Conservation (phyloP, 2,797 vertebrate genomes). For the Chromis chromis region DNA sequence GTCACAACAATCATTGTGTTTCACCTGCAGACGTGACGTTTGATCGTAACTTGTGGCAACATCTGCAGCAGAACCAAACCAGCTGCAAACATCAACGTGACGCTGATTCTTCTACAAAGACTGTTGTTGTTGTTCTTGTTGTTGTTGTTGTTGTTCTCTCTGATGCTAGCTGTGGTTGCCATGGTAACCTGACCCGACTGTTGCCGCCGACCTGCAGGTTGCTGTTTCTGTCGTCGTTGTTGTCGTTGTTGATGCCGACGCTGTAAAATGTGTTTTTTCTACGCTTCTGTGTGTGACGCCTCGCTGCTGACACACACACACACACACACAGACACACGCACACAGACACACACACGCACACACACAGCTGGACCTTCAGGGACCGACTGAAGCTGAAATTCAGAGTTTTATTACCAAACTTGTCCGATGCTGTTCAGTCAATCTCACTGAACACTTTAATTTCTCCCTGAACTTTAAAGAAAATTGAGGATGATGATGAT, state of each 20-base stretch:
- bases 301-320: no score
- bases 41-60: no score
- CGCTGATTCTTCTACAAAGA: slow-evolving; percentile 28
- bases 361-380: slow-evolving; percentile 18
- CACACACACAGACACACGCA: neutral
- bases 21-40: no score
- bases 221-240: slow-evolving; percentile 39
- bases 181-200: slow-evolving; percentile 68
- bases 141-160: slow-evolving; percentile 16
- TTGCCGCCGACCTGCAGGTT: slow-evolving; percentile 53
- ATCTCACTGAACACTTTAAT: no score
- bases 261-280: slow-evolving; percentile 58
- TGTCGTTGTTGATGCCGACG: slow-evolving; percentile 50
- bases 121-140: slow-evolving; percentile 49
- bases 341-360: slow-evolving; percentile 3
- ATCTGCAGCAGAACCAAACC: no score
- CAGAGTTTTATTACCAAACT: neutral
- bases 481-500: no score
- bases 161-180: slow-evolving; percentile 62
- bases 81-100: no score
- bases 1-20: no score
- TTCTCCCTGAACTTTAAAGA: no score
- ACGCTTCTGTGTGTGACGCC: slow-evolving; percentile 61
- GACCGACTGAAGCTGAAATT: slow-evolving; percentile 24
- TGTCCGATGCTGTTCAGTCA: neutral